Conservation (phyloP, 2,888 invertebrate genomes). For the Drosophila austrosaltans region DNA sequence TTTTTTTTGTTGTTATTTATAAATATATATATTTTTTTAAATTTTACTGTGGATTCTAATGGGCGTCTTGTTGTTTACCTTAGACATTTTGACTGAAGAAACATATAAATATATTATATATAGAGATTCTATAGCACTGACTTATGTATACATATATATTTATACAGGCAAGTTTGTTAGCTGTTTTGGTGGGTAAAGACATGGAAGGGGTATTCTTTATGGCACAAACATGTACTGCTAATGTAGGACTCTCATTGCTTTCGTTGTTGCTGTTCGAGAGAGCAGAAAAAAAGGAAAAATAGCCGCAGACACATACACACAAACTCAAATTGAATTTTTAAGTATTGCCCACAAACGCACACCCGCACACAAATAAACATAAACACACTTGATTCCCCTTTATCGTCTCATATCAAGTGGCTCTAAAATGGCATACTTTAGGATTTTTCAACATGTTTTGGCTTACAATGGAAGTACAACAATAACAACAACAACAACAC, state of each 20-base stretch:
- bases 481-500: neutral
- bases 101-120: neutral
- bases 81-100: slow-evolving; percentile 43
- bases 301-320: slow-evolving; percentile 51
- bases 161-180: neutral
- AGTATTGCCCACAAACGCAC: slow-evolving; percentile 51
- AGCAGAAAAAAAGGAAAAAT: slow-evolving; percentile 54
- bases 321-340: slow-evolving; percentile 63
- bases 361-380: neutral
- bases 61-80: slow-evolving; percentile 66
- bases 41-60: slow-evolving; percentile 72
- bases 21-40: slow-evolving; percentile 50
- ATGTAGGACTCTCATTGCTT: slow-evolving; percentile 54
- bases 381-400: neutral
- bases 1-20: neutral
- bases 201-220: slow-evolving; percentile 48
- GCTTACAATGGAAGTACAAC: slow-evolving; percentile 52
- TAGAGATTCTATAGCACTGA: too few species aligned
- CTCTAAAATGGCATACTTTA: slow-evolving; percentile 68
- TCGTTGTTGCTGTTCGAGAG: slow-evolving; percentile 28
- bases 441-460: slow-evolving; percentile 72
- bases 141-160: too few species aligned
- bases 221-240: slow-evolving; percentile 70
- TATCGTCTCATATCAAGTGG: slow-evolving; percentile 17
- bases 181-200: neutral